These are phyloP conservation scores for Manacus vitellinus DNA, from an alignment of 2,113 vertebrate genomes.

Conservation along the genomic window DNA sequence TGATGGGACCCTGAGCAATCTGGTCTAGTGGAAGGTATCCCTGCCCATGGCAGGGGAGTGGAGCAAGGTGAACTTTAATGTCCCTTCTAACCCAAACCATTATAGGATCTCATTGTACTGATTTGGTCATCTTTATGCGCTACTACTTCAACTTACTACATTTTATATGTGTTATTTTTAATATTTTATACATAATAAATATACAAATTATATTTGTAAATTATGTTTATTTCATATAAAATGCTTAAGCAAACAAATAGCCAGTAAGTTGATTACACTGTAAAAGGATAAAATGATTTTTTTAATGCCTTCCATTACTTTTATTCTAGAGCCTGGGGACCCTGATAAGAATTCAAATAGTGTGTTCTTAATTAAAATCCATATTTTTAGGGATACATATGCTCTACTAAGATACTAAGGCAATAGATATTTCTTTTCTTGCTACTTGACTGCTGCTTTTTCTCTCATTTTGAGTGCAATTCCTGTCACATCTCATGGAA, in stretches of 20 bases:
- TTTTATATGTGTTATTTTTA: not conserved
- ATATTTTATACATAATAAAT: not conserved
- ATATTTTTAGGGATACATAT: not conserved
- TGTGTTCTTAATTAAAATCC: not conserved
- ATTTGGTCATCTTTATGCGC: not conserved
- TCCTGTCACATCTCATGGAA: not conserved
- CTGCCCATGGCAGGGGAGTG: not conserved
- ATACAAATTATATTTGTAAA: not conserved
- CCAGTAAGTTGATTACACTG: not conserved
- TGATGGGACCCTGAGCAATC: not conserved
- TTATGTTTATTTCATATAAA: not conserved
- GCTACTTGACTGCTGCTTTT: not conserved
- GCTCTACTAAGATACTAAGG: not conserved
- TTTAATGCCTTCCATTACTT: not conserved
- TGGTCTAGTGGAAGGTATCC: not conserved
- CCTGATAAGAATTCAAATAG: not conserved
- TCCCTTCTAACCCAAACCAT: not conserved
- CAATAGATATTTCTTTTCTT: not conserved
- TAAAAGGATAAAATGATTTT: not conserved
- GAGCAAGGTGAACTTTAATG: not conserved
- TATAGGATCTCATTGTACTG: not conserved
- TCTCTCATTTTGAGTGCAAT: not conserved
- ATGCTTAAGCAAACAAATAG: not conserved
- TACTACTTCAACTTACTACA: not conserved
- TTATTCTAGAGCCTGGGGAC: not conserved